A percentile compares a stretch with the other conserved stretches of the same genome.
Evolutionary conservation across 2,113 vertebrate species (phyloP).

Genomic region (Spheniscus mendiculus): DNA sequence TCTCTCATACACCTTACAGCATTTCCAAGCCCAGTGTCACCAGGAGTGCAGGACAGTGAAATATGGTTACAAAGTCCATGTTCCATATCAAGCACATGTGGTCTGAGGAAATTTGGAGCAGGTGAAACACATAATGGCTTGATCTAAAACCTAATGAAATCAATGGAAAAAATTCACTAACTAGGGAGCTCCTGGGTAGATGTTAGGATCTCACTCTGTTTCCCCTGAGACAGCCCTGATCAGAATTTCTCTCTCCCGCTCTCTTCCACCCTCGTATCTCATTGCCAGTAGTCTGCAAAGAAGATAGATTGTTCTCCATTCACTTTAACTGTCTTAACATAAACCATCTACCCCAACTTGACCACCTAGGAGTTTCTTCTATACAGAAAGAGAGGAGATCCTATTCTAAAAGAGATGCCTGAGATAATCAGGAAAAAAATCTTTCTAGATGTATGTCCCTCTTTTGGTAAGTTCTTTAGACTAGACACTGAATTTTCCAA

Average conservation of each 20-base stretch:
- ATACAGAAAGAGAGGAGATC: not conserved
- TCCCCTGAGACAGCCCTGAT: not conserved
- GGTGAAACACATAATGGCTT: not conserved
- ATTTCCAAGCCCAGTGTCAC: not conserved
- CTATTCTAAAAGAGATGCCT: not conserved
- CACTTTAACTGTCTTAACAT: not conserved
- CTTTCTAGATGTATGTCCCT: not conserved
- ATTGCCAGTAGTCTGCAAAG: not conserved
- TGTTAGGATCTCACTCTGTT: not conserved
- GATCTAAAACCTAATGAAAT: not conserved
- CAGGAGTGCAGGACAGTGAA: not conserved
- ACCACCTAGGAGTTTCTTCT: not conserved
- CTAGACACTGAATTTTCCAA: not conserved
- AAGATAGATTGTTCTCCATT: not conserved
- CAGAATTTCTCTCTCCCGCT: not conserved
- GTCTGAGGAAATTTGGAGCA: not conserved
- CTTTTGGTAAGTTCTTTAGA: not conserved
- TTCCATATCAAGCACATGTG: not conserved
- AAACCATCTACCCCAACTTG: not conserved
- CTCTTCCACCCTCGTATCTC: not conserved
- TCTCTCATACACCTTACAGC: not conserved
- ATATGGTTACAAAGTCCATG: not conserved
- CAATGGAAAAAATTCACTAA: not conserved
- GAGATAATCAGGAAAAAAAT: not conserved
- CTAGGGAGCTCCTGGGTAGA: not conserved